Evolutionary conservation across 2,797 vertebrate species (phyloP), one percentile per base, ranked within the genome.

Genomic region (Artibeus jamaicensis): DNA sequence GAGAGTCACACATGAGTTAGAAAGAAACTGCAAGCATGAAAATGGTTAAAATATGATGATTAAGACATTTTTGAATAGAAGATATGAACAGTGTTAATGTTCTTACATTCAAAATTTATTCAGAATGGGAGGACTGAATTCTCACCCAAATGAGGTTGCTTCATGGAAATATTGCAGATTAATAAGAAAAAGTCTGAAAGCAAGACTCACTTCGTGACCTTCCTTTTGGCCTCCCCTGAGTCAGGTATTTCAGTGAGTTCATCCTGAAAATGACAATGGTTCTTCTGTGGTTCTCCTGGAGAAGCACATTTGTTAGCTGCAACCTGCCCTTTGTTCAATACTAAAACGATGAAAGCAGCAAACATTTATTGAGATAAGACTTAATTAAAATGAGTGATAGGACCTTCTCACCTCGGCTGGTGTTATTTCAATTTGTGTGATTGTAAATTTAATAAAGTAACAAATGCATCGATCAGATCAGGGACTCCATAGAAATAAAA

Each of bases 341-440:
- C 84, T 78, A 89, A 95, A 94, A 81, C 82, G 89, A 93, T 94
- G 29, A 94, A 82, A 85, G 42, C 46, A 85, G 57, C 57, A 89
- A 78, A 71, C 22, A 29, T 89, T 91, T 92, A 91, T 88, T 57
- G 96, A 94, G 48, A 82, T 55, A 86, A 86, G 89, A 53, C 87
- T 96, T 97, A 93, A 96, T 95, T 89, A 88, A 93, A 82, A 71
- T 92, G 84, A 92, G 85, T 76, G 59, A 71, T 65, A 53, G 34
- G 67, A 77, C 59, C 65, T 73, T 62, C 39, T 39, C 19, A 53
- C 42, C 46, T 93, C 86, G 85, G 62, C 65, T 91, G 84, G 42
- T 86, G 32, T 59, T 77, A 68, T 76, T 94, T 97, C 37, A 79
- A 0, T 93, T 68, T 88, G n/a, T 76, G 21, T 81, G 70, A 37